Base-by-base conservation (phyloP, 2,888 invertebrate species). In the Ctena decussata region DNA sequence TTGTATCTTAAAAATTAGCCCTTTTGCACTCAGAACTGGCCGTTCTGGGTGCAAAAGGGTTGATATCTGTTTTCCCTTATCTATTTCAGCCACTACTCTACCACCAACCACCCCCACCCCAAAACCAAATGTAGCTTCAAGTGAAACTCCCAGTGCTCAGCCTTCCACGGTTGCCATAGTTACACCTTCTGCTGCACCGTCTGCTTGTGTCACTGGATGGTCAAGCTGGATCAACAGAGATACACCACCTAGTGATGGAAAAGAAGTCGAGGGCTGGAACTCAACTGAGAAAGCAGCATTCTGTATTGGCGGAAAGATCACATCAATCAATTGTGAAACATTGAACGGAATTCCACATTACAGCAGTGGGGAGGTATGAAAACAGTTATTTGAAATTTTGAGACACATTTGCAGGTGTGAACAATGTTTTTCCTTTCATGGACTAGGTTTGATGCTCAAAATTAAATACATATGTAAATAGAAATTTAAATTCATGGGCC, bases 301-400 rank as follows among this genome's bases (percentile, higher is more conserved):
- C 90, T 94, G 93, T 88, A 70, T 85, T 39, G 88, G 85, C 44
- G 93, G 92, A 53, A 86, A 89, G 53, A 89, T 95, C n/a, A 91
- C 86, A 0, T 85, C 92, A 27, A 93, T 94, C n/a, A 92, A 94
- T 84, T 95, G 95, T 86, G 80, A 90, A 32, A 91, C 92, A 35
- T 80, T 90, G 0, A 86, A 85, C 69, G 89, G 86, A 8, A 91
- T 90, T n/a, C 83, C 84, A 0, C 87, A 89, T 41, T 88, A 84
- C 69, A 85, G 89, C 27, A 91, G 92, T 37, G 91, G 93, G 27
- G 93, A 94, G 84, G 89, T 90, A 6, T n/a, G 37, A 0, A 74
- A 6, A 24, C n/a, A n/a, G n/a, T n/a, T n/a, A n/a, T n/a, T n/a
- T n/a, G n/a, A n/a, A n/a, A n/a, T n/a, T n/a, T n/a, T n/a, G n/a